phyloP scores from a whole-genome alignment of 2,888 invertebrate genomes.

The Pocota personata region DNA sequence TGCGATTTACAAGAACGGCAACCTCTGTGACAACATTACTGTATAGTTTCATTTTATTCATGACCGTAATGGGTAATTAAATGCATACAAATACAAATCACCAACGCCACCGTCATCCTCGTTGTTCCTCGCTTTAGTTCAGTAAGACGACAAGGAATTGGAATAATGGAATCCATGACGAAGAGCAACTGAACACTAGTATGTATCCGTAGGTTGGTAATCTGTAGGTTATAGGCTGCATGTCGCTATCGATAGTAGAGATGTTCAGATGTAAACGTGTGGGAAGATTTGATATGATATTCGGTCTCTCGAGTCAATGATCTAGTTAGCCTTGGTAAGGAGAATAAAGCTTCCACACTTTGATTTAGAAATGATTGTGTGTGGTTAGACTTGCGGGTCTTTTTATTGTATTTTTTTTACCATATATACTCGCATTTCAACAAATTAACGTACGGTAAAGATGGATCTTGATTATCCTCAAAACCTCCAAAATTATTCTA shows the following conservation, averaged over 20 bases:
- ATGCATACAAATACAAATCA: conserved; percentile 23
- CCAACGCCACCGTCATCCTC: neutral
- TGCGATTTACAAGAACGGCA: neutral
- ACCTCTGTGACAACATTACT: too few relatives aligned
- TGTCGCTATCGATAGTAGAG: conserved; percentile 2
- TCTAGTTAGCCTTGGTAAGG: conserved; percentile 26
- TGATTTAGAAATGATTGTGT: conserved; percentile 1
- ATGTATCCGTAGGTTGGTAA: too few relatives aligned
- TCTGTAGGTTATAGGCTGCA: conserved; percentile 2
- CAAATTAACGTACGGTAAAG: too few relatives aligned
- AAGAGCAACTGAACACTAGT: neutral
- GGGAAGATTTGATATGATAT: conserved; percentile 10
- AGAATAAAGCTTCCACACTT: neutral
- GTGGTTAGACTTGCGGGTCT: neutral
- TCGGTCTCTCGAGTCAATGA: conserved; percentile 16
- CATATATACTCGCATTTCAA: too few relatives aligned
- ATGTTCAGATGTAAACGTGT: conserved; percentile 13
- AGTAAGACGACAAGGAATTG: neutral
- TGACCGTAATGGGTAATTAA: conserved; percentile 30
- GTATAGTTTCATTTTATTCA: neutral
- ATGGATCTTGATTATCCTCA: too few relatives aligned
- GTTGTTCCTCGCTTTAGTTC: neutral
- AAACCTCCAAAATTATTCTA: too few relatives aligned
- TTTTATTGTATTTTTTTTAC: neutral
- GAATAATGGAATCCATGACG: conserved; percentile 3